Evolutionary conservation across 2,113 vertebrate genomes (phyloP).

Genomic region (Misgurnus anguillicaudatus): DNA sequence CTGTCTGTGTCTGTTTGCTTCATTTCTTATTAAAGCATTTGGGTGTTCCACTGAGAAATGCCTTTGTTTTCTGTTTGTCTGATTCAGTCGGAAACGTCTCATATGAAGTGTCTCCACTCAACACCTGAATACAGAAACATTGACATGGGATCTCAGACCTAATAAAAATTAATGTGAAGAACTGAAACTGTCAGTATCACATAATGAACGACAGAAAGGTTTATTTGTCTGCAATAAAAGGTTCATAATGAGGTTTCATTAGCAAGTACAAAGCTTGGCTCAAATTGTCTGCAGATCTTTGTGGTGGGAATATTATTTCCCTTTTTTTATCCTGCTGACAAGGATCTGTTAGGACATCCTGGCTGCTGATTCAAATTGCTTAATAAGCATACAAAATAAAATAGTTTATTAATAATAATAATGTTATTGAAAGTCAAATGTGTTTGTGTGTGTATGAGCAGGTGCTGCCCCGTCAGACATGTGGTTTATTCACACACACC

Average conservation of each 20-base stretch:
- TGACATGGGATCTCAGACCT: neutral
- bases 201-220: neutral
- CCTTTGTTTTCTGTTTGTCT: conserved; percentile 9
- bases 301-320: neutral
- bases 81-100: conserved; percentile 5
- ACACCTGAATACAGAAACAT: conserved; percentile 3
- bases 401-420: neutral
- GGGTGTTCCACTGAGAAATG: neutral
- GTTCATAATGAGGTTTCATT: neutral
- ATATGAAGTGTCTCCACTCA: conserved; percentile 7
- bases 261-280: neutral
- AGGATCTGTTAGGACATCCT: too few relatives aligned
- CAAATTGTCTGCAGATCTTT: neutral
- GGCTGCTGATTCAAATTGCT: too few relatives aligned
- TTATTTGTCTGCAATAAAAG: neutral
- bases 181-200: neutral
- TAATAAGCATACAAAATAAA: neutral
- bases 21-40: conserved; percentile 32
- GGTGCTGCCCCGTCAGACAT: conserved; percentile 97
- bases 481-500: conserved; percentile 96
- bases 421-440: neutral
- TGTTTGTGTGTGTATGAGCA: conserved; percentile 64
- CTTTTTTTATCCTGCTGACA: neutral
- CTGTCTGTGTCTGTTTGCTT: conserved; percentile 10
- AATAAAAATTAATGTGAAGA: conserved; percentile 4